Evolutionary conservation across 1,140 invertebrate species (phyloP), one percentile per base, ranked within the genome.

Genomic region (Sycophila sp.): DNA sequence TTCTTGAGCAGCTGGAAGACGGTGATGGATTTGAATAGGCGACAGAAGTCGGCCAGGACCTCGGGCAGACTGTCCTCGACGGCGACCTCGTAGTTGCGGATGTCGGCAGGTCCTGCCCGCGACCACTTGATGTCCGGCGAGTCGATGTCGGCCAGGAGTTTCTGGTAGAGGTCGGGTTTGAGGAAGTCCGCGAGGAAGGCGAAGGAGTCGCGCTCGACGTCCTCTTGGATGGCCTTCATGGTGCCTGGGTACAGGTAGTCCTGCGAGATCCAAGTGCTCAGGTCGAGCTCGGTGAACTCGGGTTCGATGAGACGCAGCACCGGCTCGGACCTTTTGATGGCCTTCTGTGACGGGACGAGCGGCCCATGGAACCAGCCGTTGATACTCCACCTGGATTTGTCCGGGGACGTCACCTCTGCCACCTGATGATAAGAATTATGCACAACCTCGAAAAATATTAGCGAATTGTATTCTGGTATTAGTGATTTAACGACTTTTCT

Each of bases 341-440:
- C 13, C 22, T 42, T 73, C 24, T 68, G 15, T 2, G 36, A n/a
- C 11, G 38, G 64, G 55, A 24, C 71, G 0, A 77, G 1, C 1
- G 85, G 87, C 2, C 90, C 90, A 79, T 94, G 91, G 79, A 93
- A 93, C 92, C 92, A 93, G 38, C 92, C 92, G 75, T 93, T 93
- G 53, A 94, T 91, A 17, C 91, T 90, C 69, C 91, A 86, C 47
- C 92, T 87, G 38, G 87, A 89, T 75, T 90, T 87, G 71, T 91
- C 87, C 65, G 88, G 80, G 6, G 88, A 88, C 5, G 87, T 81
- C 32, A 94, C 88, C 84, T 94, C 92, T 10, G 88, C 87, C 30
- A 93, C 92, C 78, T 89, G 87, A 77, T 90, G 89, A 70, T 88
- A 90, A 26, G 89, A 89, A 30, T 85, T 78, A 49, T 86, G 77